These are phyloP conservation scores for Sphecodes monilicornis DNA, from an alignment of 2,888 invertebrate species.

Conservation along the genomic window DNA sequence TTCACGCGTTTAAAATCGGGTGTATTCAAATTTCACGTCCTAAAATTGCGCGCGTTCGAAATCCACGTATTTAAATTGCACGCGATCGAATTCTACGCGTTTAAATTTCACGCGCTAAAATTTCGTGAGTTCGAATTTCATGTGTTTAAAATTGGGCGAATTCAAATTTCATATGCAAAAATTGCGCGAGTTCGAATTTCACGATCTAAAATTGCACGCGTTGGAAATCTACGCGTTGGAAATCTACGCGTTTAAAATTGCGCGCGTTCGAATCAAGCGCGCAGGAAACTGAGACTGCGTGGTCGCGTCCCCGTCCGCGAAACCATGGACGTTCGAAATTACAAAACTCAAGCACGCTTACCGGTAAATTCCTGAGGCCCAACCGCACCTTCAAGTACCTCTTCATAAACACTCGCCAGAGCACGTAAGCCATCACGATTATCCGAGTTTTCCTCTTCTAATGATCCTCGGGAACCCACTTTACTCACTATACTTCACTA, in stretches of 20 bases:
- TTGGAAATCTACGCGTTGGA: too few relatives aligned
- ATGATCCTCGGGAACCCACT: not conserved
- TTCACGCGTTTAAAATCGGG: too few relatives aligned
- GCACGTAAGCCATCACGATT: conserved; percentile 86
- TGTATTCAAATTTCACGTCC: too few relatives aligned
- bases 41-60: too few relatives aligned
- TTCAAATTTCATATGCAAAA: too few relatives aligned
- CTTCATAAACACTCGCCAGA: conserved; percentile 87
- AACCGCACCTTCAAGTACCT: conserved; percentile 87
- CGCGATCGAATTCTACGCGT: too few relatives aligned
- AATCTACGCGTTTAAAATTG: not conserved
- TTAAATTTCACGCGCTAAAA: too few relatives aligned
- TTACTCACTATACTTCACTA: not conserved
- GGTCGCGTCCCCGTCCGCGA: not conserved
- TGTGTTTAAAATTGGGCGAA: too few relatives aligned
- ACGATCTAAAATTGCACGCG: not conserved
- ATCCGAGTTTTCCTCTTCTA: conserved; percentile 23
- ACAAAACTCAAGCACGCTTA: conserved; percentile 69
- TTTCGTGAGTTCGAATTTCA: too few relatives aligned
- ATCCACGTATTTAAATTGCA: too few relatives aligned
- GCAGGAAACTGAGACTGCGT: not conserved
- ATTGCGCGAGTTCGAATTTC: too few relatives aligned
- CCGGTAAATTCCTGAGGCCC: conserved; percentile 84
- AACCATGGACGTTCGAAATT: not conserved
- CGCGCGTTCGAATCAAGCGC: not conserved